phyloP scores from a whole-genome alignment of 2,113 vertebrate genomes.

The Cynocephalus volans region DNA sequence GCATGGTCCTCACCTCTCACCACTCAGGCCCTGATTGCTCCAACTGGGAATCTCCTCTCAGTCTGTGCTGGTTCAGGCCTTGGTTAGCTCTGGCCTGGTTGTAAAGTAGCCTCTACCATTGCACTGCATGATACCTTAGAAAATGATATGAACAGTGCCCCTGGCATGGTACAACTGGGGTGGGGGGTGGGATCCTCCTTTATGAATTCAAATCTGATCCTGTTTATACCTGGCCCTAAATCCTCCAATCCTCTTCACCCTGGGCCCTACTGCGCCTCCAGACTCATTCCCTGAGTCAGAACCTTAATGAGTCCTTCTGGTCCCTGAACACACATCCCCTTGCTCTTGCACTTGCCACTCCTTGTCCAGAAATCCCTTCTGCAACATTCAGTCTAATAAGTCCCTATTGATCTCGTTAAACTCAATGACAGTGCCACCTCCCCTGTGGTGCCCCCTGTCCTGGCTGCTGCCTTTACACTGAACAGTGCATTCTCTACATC shows the following conservation, averaged over 20 bases:
- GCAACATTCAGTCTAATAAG: neutral
- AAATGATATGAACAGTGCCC: neutral
- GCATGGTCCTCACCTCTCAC: neutral
- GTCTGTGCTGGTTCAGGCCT: neutral
- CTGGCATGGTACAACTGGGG: neutral
- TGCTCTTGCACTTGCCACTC: neutral
- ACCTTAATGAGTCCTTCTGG: neutral
- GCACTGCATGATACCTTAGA: neutral
- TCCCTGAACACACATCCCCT: neutral
- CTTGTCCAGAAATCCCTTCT: neutral
- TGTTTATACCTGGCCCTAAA: neutral
- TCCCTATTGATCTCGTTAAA: neutral
- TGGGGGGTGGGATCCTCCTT: neutral
- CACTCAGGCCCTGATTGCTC: neutral
- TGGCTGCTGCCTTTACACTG: neutral
- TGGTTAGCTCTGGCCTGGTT: neutral
- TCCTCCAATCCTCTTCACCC: neutral
- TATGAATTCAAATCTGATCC: neutral
- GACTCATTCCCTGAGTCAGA: neutral
- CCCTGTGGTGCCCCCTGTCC: neutral
- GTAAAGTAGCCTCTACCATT: neutral
- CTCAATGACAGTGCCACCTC: neutral
- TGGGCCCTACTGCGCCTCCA: neutral
- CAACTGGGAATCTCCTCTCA: neutral
- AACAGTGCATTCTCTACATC: neutral